Conservation (phyloP, 2,888 invertebrate genomes). For the Oligia fasciuncula region DNA sequence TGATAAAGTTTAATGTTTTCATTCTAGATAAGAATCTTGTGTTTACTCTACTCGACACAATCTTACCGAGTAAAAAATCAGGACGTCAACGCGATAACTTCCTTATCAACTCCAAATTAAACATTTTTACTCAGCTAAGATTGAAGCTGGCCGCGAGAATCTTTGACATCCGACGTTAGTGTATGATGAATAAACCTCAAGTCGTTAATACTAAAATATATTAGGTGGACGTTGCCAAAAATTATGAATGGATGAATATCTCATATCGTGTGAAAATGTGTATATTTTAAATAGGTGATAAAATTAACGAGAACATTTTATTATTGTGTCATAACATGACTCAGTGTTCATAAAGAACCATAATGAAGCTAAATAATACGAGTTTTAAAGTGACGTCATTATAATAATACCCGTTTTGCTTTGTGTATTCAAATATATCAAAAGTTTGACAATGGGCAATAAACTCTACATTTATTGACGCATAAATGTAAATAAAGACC, state of each 20-base stretch:
- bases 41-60: conserved; percentile 82
- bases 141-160: conserved; percentile 44
- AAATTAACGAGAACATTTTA: conserved; percentile 59
- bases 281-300: conserved; percentile 60
- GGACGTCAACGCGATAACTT: conserved; percentile 81
- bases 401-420: conserved; percentile 53
- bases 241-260: conserved; percentile 59
- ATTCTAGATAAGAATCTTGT: conserved; percentile 81
- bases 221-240: conserved; percentile 58
- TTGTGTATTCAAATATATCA: conserved; percentile 39
- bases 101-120: conserved; percentile 70
- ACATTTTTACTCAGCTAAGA: conserved; percentile 55
- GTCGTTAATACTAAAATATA: conserved; percentile 33
- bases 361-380: conserved; percentile 65
- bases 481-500: conserved; percentile 31
- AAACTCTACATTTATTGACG: conserved; percentile 40
- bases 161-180: conserved; percentile 29
- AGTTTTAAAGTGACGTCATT: conserved; percentile 60
- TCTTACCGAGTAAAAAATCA: conserved; percentile 82
- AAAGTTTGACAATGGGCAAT: conserved; percentile 44
- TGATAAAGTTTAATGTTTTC: conserved; percentile 80
- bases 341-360: conserved; percentile 54
- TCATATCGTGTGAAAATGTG: conserved; percentile 48
- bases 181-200: conserved; percentile 38
- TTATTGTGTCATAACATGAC: conserved; percentile 67